Evolutionary conservation across 92 coral and sea anemone genomes (phyloP).

Genomic region (Porites lobata): DNA sequence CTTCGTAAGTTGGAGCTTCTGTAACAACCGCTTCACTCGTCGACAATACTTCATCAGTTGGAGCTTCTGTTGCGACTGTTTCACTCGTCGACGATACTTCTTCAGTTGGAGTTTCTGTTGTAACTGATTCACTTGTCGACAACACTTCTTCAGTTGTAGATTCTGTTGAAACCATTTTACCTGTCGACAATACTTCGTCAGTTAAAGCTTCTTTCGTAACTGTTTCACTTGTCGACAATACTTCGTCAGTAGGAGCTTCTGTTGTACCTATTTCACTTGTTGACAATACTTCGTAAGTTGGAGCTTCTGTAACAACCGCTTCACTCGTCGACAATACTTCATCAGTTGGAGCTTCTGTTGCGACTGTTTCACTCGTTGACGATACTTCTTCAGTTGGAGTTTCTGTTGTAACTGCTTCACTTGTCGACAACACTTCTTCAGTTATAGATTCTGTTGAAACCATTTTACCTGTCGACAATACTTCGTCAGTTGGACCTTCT

Average conservation of each 20-base stretch:
- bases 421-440: constrained; percentile 2
- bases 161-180: not conserved
- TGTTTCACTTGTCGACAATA: not conserved
- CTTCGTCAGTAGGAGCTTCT: not conserved
- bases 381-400: not conserved
- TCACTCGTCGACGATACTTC: not conserved
- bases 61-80: not conserved
- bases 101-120: constrained; percentile 13
- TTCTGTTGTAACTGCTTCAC: not conserved
- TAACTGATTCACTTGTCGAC: constrained; percentile 3
- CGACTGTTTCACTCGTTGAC: not conserved
- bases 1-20: not conserved
- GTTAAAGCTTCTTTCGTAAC: not conserved
- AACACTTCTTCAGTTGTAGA: not conserved
- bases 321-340: not conserved
- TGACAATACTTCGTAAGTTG: not conserved
- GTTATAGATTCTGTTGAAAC: not conserved
- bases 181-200: not conserved
- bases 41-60: constrained; percentile 19
- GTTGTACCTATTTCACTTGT: not conserved
- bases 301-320: not conserved
- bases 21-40: not conserved
- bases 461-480: not conserved
- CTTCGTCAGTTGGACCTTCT: not conserved
- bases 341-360: constrained; percentile 15